Percentiles rank a stretch among this genome's conserved stretches.
Evolutionary conservation across 2,888 invertebrate species (phyloP).

Genomic region (Diachrysia chrysitis): DNA sequence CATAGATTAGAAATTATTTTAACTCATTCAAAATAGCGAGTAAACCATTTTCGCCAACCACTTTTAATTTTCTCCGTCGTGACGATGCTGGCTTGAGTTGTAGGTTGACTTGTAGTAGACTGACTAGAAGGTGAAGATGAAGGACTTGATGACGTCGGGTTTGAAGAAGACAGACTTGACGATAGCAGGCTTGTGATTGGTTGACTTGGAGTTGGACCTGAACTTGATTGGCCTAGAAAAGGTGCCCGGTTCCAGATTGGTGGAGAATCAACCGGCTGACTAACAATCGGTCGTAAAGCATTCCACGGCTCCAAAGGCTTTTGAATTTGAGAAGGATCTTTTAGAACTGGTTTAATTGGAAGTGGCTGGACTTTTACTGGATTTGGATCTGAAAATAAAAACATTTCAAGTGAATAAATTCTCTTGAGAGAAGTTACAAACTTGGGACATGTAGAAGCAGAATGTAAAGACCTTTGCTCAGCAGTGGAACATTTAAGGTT

Average conservation of each 20-base stretch:
- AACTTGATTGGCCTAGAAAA: background rate
- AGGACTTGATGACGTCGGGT: background rate
- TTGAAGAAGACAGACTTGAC: background rate
- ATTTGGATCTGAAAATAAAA: background rate
- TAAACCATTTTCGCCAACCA: background rate
- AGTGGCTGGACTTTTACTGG: background rate
- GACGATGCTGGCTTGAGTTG: background rate
- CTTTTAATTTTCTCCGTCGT: background rate
- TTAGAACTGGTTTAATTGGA: background rate
- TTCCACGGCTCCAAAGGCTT: background rate
- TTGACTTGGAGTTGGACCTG: background rate
- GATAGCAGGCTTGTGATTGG: background rate
- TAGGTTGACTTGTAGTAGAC: conserved; percentile 2
- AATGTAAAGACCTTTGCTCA: no score
- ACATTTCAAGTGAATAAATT: background rate
- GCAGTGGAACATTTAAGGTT: no score
- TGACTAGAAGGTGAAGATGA: background rate
- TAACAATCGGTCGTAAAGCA: conserved; percentile 11
- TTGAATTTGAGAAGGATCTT: background rate
- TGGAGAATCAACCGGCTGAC: conserved; percentile 11
- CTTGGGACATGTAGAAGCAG: no score
- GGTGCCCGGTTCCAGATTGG: conserved; percentile 10
- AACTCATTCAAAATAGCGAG: conserved; percentile 2
- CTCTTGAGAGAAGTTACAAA: no score
- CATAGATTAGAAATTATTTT: background rate